Evolutionary conservation across 2,113 vertebrate genomes (phyloP).

Genomic region (Amblyopsis rosae): DNA sequence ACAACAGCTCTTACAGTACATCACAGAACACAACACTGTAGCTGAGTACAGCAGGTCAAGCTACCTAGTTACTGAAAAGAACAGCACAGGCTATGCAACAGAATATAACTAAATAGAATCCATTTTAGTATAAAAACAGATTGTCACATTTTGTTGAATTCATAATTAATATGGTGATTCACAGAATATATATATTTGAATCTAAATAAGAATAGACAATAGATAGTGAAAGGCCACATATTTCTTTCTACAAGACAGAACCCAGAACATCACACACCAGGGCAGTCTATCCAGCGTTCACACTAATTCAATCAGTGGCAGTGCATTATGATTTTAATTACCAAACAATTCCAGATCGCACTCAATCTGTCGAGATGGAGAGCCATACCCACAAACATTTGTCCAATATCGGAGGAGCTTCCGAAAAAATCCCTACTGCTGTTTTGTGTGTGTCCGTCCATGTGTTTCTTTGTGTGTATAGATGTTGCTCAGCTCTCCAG

Average conservation of each 20-base stretch:
- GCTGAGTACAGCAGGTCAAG: conserved; percentile 15
- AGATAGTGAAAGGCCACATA: too few relatives aligned
- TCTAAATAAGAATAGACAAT: too few relatives aligned
- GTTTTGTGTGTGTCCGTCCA: conserved; percentile 68
- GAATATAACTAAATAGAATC: neutral
- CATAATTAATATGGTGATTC: neutral
- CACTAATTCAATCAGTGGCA: conserved; percentile 52
- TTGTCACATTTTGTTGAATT: neutral
- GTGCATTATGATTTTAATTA: conserved; percentile 68
- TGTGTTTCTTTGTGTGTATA: conserved; percentile 77
- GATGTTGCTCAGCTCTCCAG: conserved; percentile 71
- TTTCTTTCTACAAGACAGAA: neutral
- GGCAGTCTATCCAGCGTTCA: conserved; percentile 50
- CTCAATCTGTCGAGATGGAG: conserved; percentile 73
- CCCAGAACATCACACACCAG: conserved; percentile 41
- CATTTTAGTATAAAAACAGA: neutral
- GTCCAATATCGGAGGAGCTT: conserved; percentile 71
- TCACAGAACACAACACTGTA: neutral
- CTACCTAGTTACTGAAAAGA: too few relatives aligned
- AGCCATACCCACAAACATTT: conserved; percentile 72
- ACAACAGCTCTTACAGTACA: conserved; percentile 26
- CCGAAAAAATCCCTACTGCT: conserved; percentile 68
- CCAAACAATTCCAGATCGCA: conserved; percentile 70
- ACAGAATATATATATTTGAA: too few relatives aligned
- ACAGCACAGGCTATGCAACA: neutral